phyloP scores from a whole-genome alignment of 2,888 invertebrate genomes.

The Hypena proboscidalis region DNA sequence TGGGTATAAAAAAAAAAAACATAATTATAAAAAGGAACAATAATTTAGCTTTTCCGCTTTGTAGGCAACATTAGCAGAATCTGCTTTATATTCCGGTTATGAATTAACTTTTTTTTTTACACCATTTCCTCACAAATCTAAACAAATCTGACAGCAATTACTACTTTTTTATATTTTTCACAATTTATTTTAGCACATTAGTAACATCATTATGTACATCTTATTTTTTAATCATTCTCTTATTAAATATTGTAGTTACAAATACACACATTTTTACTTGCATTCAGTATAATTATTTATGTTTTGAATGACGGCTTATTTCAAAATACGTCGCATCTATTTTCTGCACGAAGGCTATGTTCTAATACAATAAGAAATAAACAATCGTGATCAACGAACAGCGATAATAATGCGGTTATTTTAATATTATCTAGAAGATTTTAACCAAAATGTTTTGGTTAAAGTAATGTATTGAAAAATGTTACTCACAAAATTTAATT shows the following conservation, averaged over 20 bases:
- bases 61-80: conserved; percentile 53
- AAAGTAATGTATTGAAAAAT: too few species aligned
- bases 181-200: conserved; percentile 1
- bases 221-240: not conserved
- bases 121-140: conserved; percentile 5
- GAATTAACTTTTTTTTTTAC: conserved; percentile 1
- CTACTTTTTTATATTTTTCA: not conserved
- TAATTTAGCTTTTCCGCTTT: conserved; percentile 53
- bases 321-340: too few species aligned
- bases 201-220: conserved; percentile 3
- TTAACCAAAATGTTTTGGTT: too few species aligned
- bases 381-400: conserved; percentile 8
- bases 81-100: conserved; percentile 35
- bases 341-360: too few species aligned
- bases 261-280: too few species aligned
- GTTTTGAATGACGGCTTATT: too few species aligned
- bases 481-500: too few species aligned
- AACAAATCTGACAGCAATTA: not conserved
- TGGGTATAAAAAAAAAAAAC: conserved; percentile 65
- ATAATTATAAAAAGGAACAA: conserved; percentile 33
- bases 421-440: too few species aligned
- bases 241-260: too few species aligned
- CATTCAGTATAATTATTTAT: too few species aligned
- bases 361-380: too few species aligned
- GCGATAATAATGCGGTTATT: too few species aligned